These are phyloP conservation scores for Trichechus manatus DNA, from an alignment of 2,113 vertebrate genomes.

Conservation along the genomic window DNA sequence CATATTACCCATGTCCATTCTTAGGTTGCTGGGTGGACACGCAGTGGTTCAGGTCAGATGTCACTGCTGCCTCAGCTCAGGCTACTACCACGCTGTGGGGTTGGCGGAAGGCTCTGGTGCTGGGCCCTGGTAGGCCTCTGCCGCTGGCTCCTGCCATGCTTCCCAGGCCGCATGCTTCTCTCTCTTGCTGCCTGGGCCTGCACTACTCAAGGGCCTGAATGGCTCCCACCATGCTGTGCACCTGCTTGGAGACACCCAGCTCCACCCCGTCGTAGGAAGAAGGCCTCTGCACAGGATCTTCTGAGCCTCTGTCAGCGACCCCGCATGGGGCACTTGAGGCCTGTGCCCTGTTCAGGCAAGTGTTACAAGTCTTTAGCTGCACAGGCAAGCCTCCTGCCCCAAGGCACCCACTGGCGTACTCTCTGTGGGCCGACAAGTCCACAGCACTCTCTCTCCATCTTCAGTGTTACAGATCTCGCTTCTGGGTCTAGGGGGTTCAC, in stretches of 20 bases:
- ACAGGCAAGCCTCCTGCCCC: neutral
- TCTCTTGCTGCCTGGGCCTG: neutral
- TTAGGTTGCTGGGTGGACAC: no score
- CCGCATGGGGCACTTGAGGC: neutral
- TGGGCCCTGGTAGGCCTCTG: no score
- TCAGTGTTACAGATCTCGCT: neutral
- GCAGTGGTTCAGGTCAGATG: no score
- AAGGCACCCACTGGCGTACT: neutral
- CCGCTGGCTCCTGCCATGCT: neutral
- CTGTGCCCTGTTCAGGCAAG: neutral
- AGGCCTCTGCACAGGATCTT: neutral
- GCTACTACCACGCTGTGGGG: no score
- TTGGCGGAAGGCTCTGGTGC: no score
- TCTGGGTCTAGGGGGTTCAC: neutral
- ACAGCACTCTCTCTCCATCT: no score
- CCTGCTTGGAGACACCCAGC: neutral
- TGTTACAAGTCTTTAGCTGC: neutral
- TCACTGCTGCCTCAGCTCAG: no score
- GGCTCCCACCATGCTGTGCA: neutral
- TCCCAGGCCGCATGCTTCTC: neutral
- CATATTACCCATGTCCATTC: no score
- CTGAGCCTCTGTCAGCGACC: neutral
- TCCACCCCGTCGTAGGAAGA: neutral
- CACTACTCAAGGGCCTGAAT: neutral
- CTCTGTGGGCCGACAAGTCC: neutral